phyloP scores from a whole-genome alignment of 2,797 vertebrate genomes.

The Fringilla coelebs region DNA sequence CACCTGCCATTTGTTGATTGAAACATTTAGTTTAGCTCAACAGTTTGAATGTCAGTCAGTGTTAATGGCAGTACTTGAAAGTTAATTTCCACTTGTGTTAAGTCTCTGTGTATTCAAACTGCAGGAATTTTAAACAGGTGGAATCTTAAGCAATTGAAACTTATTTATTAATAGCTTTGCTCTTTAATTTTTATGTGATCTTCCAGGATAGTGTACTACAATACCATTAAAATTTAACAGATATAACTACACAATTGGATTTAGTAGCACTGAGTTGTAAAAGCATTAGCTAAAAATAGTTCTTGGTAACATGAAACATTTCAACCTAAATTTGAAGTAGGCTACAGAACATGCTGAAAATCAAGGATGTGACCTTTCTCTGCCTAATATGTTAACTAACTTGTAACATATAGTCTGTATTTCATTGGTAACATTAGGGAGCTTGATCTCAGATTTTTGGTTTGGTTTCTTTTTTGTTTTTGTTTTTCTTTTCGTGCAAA shows the following conservation, averaged over 20 bases:
- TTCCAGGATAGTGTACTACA: conserved; percentile 6
- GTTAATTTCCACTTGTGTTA: neutral
- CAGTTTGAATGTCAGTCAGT: neutral
- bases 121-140: conserved; percentile 59
- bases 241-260: neutral
- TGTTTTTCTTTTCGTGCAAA: conserved; percentile 47
- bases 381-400: neutral
- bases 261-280: conserved; percentile 27
- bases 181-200: conserved; percentile 11
- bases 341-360: neutral
- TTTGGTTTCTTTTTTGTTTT: neutral
- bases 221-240: conserved; percentile 6
- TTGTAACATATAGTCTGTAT: neutral
- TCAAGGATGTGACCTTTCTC: neutral
- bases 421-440: conserved; percentile 46
- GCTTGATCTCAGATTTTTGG: neutral
- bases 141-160: conserved; percentile 38
- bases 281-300: neutral
- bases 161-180: conserved; percentile 33
- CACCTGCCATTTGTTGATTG: neutral
- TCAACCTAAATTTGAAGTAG: neutral
- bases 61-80: neutral
- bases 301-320: conserved; percentile 4
- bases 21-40: neutral
- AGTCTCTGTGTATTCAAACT: neutral